A percentile compares a stretch with the other conserved stretches of the same genome.
Evolutionary conservation across 2,113 vertebrate species (phyloP).

Genomic region (Chaenogobius annularis): DNA sequence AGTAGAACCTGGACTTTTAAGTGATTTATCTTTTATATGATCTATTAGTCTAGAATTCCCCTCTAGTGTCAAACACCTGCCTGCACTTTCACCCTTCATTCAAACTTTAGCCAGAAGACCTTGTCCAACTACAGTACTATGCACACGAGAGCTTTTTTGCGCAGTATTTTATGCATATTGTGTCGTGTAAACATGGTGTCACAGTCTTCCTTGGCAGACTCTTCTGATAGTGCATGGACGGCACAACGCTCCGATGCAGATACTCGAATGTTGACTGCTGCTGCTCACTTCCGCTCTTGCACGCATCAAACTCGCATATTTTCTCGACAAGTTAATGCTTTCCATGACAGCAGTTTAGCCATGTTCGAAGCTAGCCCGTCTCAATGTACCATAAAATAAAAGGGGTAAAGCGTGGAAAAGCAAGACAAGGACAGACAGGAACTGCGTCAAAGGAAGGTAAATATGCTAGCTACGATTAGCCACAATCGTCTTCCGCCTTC

Average conservation of each 20-base stretch:
- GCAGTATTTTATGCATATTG: not conserved
- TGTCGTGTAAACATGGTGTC: too few relatives aligned
- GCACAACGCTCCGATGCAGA: slow-evolving; percentile 88
- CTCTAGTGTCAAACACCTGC: slow-evolving; percentile 1
- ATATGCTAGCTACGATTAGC: slow-evolving; percentile 1
- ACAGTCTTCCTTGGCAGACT: slow-evolving; percentile 83
- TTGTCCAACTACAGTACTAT: not conserved
- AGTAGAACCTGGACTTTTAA: too few relatives aligned
- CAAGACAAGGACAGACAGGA: not conserved
- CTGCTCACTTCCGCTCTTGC: slow-evolving; percentile 18
- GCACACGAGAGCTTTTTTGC: not conserved
- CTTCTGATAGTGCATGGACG: slow-evolving; percentile 96
- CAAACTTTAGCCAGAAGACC: not conserved
- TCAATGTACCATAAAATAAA: not conserved
- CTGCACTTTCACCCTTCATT: slow-evolving; percentile 73
- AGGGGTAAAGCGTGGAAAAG: not conserved
- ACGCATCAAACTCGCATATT: slow-evolving; percentile 16
- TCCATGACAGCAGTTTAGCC: slow-evolving; percentile 57
- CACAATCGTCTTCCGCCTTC: not conserved
- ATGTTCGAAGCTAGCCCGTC: slow-evolving; percentile 27
- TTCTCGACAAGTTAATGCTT: slow-evolving; percentile 29
- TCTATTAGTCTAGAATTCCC: not conserved
- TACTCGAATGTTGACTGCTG: slow-evolving; percentile 71
- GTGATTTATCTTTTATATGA: not conserved
- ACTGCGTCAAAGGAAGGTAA: not conserved